These are phyloP conservation scores for Ypsolopha scabrella DNA, from an alignment of 2,888 invertebrate genomes.

Conservation along the genomic window DNA sequence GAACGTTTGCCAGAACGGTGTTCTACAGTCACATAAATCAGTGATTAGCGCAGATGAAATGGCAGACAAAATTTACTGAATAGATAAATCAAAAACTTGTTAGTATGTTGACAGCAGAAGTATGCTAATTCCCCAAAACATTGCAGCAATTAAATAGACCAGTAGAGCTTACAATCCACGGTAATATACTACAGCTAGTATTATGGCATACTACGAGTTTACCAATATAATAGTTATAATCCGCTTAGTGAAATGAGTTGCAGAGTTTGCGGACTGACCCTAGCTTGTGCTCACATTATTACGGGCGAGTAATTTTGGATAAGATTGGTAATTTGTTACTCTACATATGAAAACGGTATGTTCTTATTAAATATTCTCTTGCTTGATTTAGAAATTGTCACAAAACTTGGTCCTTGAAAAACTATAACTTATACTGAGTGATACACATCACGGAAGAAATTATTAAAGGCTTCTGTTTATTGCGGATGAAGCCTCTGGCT, in stretches of 20 bases:
- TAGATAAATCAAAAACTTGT: too few species aligned
- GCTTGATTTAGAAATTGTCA: background rate
- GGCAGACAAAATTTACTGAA: background rate
- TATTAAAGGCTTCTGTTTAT: too few species aligned
- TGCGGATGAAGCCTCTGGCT: too few species aligned
- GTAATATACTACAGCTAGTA: background rate
- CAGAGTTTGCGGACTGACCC: slow-evolving; percentile 24
- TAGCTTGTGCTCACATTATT: background rate
- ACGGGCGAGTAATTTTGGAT: background rate
- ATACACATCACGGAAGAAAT: too few species aligned
- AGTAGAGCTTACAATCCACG: background rate
- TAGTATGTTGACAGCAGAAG: too few species aligned
- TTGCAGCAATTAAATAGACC: too few species aligned
- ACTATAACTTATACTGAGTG: too few species aligned
- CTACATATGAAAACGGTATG: background rate
- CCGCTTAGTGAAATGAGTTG: slow-evolving; percentile 46
- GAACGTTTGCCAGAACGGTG: background rate
- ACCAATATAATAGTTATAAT: slow-evolving; percentile 29
- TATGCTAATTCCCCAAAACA: too few species aligned
- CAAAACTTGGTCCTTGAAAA: too few species aligned
- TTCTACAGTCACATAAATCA: background rate
- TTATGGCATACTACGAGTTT: too few species aligned
- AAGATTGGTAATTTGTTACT: background rate
- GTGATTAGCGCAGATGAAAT: background rate
- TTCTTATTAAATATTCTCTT: background rate